Base-by-base conservation (phyloP, 2,113 vertebrate species). In the Plectropomus leopardus region DNA sequence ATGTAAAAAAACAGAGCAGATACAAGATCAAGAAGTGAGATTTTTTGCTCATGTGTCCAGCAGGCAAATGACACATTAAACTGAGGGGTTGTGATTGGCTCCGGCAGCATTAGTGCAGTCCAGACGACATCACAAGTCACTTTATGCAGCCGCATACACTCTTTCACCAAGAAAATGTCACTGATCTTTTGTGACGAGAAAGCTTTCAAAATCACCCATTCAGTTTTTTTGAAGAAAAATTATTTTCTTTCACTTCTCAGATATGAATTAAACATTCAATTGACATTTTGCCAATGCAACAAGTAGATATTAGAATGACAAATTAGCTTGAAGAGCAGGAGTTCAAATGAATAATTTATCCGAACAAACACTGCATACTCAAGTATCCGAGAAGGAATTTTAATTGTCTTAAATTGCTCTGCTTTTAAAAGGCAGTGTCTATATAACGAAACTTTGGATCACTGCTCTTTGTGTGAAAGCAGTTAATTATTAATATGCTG, bases 321-420 rank as follows among this genome's bases (percentile, higher is more conserved):
- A 88, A 92, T 92, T 81, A 85, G 77, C 74, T 86, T 79, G 78
- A 85, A 82, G 70, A 87, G 87, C 65, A 80, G 24, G 30, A 83
- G 80, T 92, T 89, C 72, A 85, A 84, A 90, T 93, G 72, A 93
- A 93, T 93, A 90, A 91, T 92, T 85, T 82, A 93, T 93, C 85
- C 73, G 83, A 65, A 26, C 81, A 89, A 85, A 92, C 85, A 85
- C 72, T 82, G 82, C 48, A 66, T 28, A 79, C 85, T 89, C 69
- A 76, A 87, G 82, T 71, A 63, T 80, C 74, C 58, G 50, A 72
- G 54, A 76, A 83, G 80, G 51, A 81, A 83, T 79, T 80, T 70
- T 83, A 89, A 88, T 90, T 86, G 82, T 69, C 68, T 86, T 71
- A 60, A 80, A 82, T 83, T 63, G 60, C 59, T 80, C 77, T 72